Conservation (phyloP, 2,888 invertebrate genomes). For the Drosophila stalkeri region DNA sequence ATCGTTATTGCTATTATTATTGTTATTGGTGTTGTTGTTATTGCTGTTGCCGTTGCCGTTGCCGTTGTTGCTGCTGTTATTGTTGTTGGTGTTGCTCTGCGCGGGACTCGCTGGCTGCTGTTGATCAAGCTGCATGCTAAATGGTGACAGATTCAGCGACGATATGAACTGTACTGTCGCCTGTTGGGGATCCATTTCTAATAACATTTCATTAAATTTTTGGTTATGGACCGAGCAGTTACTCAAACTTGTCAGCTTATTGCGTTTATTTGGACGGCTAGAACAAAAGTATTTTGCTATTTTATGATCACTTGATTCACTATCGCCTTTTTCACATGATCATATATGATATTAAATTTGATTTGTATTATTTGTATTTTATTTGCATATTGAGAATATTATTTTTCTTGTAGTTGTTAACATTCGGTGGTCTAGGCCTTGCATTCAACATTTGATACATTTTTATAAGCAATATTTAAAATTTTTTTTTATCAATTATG, state of each 20-base stretch:
- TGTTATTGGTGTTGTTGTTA: slow-evolving; percentile 58
- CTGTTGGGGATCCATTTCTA: slow-evolving; percentile 94
- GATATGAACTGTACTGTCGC: slow-evolving; percentile 93
- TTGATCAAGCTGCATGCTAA: slow-evolving; percentile 90
- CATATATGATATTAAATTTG: neutral
- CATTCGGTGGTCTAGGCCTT: slow-evolving; percentile 73
- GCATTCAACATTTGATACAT: slow-evolving; percentile 56
- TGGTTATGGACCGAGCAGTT: slow-evolving; percentile 2
- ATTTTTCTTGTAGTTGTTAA: slow-evolving; percentile 26
- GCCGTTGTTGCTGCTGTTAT: slow-evolving; percentile 46
- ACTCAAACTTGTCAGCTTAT: slow-evolving; percentile 23
- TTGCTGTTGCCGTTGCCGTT: slow-evolving; percentile 44
- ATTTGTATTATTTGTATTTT: slow-evolving; percentile 24
- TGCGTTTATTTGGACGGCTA: slow-evolving; percentile 16
- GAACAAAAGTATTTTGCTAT: slow-evolving; percentile 17
- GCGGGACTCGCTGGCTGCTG: slow-evolving; percentile 87
- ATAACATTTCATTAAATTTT: slow-evolving; percentile 87
- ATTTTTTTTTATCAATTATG: slow-evolving; percentile 21
- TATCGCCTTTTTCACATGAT: slow-evolving; percentile 3
- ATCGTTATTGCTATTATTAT: slow-evolving; percentile 68
- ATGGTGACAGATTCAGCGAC: slow-evolving; percentile 95
- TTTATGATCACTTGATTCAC: slow-evolving; percentile 8
- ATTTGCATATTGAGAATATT: slow-evolving; percentile 24
- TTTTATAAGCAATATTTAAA: slow-evolving; percentile 59
- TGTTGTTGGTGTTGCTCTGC: slow-evolving; percentile 69